phyloP scores from a whole-genome alignment of 2,113 vertebrate genomes.

The Sapajus apella region DNA sequence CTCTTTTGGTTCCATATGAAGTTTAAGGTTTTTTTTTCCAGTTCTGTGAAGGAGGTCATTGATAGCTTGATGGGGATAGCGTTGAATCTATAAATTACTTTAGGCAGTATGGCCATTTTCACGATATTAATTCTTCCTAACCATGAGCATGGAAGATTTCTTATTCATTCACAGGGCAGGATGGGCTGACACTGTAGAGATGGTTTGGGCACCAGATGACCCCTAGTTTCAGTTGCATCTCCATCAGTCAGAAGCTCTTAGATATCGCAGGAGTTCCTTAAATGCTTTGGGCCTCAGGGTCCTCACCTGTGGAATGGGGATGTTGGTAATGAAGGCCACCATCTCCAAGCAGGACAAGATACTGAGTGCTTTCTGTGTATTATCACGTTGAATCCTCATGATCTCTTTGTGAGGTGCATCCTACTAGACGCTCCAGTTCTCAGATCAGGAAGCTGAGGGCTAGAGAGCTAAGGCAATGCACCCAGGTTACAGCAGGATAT shows the following conservation, averaged over 20 bases:
- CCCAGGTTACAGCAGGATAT: too few relatives aligned
- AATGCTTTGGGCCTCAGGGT: neutral
- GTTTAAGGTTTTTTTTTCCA: too few relatives aligned
- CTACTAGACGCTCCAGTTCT: neutral
- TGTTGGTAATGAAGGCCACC: neutral
- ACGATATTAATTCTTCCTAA: too few relatives aligned
- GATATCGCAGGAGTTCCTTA: fast-evolving
- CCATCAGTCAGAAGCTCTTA: neutral
- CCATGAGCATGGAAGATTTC: too few relatives aligned
- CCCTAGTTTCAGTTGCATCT: neutral
- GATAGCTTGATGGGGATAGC: too few relatives aligned
- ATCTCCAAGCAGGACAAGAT: neutral
- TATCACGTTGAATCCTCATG: neutral
- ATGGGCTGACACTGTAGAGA: neutral
- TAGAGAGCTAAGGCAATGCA: neutral
- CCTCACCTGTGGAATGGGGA: neutral
- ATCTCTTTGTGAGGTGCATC: neutral
- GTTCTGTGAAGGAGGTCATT: too few relatives aligned
- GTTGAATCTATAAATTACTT: too few relatives aligned
- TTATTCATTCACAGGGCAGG: neutral
- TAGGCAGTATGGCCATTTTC: too few relatives aligned
- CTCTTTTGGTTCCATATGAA: too few relatives aligned
- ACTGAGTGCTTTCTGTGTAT: neutral
- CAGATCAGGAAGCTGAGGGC: neutral
- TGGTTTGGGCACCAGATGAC: neutral